A percentile compares a stretch with the other conserved stretches of the same genome.
phyloP scores from a whole-genome alignment of 2,797 vertebrate species.

The Onychomys leucogaster region DNA sequence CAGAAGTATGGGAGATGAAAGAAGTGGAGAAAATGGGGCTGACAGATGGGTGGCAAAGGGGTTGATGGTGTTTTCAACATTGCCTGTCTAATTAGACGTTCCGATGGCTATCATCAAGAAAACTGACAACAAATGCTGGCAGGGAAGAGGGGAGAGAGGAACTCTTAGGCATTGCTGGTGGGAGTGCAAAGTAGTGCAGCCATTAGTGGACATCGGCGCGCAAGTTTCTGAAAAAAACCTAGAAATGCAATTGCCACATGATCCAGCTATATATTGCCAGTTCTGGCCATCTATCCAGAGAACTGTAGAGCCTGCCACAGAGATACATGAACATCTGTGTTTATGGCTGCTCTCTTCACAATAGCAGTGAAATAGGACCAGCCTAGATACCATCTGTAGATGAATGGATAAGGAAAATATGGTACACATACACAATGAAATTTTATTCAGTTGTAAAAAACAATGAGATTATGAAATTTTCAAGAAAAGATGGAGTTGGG shows the following conservation, averaged over 20 bases:
- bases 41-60: neutral
- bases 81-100: neutral
- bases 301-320: neutral
- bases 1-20: conserved; percentile 12
- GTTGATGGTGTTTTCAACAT: conserved; percentile 25
- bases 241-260: neutral
- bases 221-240: neutral
- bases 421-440: neutral
- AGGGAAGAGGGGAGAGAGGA: neutral
- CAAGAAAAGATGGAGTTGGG: neutral
- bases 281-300: neutral
- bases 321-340: neutral
- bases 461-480: neutral
- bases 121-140: conserved; percentile 8
- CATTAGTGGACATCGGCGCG: neutral
- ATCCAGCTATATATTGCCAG: neutral
- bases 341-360: neutral
- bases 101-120: neutral
- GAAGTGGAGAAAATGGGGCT: neutral
- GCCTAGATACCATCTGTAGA: neutral
- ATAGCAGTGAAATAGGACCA: neutral
- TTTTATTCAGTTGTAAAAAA: neutral
- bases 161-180: neutral
- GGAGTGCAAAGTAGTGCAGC: neutral
- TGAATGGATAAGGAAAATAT: neutral